These are phyloP conservation scores for Clarias macrocephalus DNA, from an alignment of 2,113 vertebrate species.

Conservation along the genomic window DNA sequence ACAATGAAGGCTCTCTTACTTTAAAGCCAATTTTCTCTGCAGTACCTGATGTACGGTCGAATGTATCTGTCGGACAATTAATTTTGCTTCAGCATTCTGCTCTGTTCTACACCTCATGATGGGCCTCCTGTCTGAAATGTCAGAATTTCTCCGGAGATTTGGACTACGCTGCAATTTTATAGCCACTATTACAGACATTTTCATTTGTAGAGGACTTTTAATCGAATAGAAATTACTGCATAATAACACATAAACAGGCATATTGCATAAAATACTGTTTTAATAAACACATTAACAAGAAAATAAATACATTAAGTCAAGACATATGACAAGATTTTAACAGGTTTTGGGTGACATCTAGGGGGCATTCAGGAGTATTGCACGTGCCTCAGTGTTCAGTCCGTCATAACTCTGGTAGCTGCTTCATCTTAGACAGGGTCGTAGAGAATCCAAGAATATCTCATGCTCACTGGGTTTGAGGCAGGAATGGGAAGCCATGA, in stretches of 20 bases:
- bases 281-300: not conserved
- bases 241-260: not conserved
- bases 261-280: not conserved
- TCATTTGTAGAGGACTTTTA: not conserved
- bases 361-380: not conserved
- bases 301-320: not conserved
- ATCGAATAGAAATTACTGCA: not conserved
- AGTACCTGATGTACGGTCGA: not conserved
- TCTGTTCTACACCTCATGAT: not conserved
- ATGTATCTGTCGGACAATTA: not conserved
- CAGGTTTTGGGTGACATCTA: constrained; percentile 17
- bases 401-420: not conserved
- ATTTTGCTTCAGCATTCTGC: not conserved
- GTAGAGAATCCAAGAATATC: not conserved
- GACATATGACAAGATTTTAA: not conserved
- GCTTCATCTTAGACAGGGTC: no score
- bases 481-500: not conserved
- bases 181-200: not conserved
- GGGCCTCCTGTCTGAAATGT: constrained; percentile 2
- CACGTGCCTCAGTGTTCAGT: not conserved
- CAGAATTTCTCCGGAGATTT: not conserved
- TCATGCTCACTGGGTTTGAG: not conserved
- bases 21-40: not conserved
- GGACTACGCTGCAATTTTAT: not conserved
- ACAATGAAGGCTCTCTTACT: not conserved